phyloP scores from a whole-genome alignment of 2,888 invertebrate genomes.

The Nephrotoma flavescens region DNA sequence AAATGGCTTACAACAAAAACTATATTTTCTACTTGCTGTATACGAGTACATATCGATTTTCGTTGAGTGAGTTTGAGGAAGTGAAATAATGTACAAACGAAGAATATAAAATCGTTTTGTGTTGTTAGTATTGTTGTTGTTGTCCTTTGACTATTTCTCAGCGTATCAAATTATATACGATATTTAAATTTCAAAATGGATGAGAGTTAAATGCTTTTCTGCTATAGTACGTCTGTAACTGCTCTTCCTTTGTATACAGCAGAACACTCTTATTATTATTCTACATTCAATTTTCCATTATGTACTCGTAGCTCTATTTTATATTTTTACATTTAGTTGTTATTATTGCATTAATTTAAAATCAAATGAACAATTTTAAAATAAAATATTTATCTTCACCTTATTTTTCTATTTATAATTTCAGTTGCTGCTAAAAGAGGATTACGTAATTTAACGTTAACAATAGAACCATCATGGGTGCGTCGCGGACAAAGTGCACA shows the following conservation, averaged over 20 bases:
- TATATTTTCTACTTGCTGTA: not conserved
- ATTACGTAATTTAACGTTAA: constrained; percentile 35
- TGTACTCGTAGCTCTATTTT: not conserved
- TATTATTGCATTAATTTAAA: not conserved
- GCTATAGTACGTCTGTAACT: not conserved
- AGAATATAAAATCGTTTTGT: not conserved
- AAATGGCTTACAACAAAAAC: not conserved
- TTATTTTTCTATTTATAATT: constrained; percentile 13
- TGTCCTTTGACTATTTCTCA: not conserved
- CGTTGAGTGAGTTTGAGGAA: not conserved
- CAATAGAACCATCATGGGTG: constrained; percentile 45
- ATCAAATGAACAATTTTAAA: not conserved
- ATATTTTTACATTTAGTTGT: not conserved
- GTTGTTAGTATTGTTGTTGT: not conserved
- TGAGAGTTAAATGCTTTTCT: not conserved
- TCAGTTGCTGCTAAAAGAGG: constrained; percentile 38
- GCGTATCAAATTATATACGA: not conserved
- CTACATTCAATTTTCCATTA: not conserved
- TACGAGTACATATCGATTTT: not conserved
- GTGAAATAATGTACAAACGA: not conserved
- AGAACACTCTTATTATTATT: not conserved
- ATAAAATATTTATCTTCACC: not conserved
- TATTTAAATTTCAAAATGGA: not conserved
- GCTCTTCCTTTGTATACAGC: not conserved
- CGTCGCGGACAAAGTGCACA: constrained; percentile 43